Conservation (phyloP, 2,888 invertebrate species). For the Eupithecia inturbata region DNA sequence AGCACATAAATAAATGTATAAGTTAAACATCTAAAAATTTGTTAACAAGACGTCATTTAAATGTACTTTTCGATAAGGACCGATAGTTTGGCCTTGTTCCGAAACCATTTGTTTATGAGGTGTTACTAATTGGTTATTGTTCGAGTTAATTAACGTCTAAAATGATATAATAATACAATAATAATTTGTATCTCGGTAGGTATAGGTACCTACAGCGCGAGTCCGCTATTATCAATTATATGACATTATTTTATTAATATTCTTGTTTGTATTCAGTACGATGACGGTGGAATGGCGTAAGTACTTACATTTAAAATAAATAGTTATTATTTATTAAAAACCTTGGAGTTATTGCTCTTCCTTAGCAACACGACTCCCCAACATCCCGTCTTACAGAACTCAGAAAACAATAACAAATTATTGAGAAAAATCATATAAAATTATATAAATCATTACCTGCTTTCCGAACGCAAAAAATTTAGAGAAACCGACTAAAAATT, state of each 20-base stretch:
- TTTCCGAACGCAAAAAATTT: not conserved
- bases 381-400: not conserved
- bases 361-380: not conserved
- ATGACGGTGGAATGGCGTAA: slow-evolving; percentile 21
- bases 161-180: slow-evolving; percentile 41
- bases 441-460: too few relatives aligned
- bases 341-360: not conserved
- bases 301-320: not conserved
- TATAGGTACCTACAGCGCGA: slow-evolving; percentile 12
- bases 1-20: too few relatives aligned
- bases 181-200: slow-evolving; percentile 35
- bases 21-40: slow-evolving; percentile 1
- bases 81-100: slow-evolving; percentile 42
- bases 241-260: slow-evolving; percentile 21
- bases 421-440: not conserved
- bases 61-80: slow-evolving; percentile 35
- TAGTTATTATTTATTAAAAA: slow-evolving; percentile 1
- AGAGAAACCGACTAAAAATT: not conserved
- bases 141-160: slow-evolving; percentile 43
- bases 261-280: slow-evolving; percentile 16
- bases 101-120: slow-evolving; percentile 39
- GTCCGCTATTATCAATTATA: slow-evolving; percentile 26
- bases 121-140: slow-evolving; percentile 45
- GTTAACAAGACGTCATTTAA: slow-evolving; percentile 16
- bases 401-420: not conserved